Evolutionary conservation across 2,888 invertebrate species (phyloP), one percentile per base, ranked within the genome.

Genomic region (Nineta flava): DNA sequence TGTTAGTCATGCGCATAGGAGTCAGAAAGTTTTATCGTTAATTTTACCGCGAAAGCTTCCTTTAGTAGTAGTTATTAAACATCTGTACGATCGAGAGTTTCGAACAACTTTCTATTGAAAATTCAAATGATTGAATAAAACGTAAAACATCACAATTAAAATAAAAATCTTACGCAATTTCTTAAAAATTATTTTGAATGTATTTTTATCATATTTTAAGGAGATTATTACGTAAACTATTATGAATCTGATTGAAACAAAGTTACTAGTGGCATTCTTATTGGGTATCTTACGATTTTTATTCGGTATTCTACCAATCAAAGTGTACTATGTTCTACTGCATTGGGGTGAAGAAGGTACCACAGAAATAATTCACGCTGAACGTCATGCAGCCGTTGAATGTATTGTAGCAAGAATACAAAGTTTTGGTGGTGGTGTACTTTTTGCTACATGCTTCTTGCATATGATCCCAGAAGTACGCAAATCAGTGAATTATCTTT

Each of bases 401-500:
- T 63, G 63, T 53, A 58, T 57, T 38, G 57, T 68, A 41, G 65
- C 64, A 16, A 54, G 66, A 46, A 62, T 71, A 48, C 68, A 68
- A 55, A 64, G 71, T 43, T 73, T 75, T 55, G 74, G 75, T 16
- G 74, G 74, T 9, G 75, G 75, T 9, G 73, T 75, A 3, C 61
- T 76, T n/a, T 65, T 76, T 49, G 73, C 74, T 31, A 75, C 75
- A 2, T 72, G 73, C 52, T 73, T 75, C 55, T 62, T 73, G n/a
- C 75, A 75, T 57, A 71, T 75, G 69, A 68, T 75, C 57, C 71
- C 74, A 2, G 74, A 74, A 59, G 71, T 73, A 2, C 64, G 70
- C 50, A 65, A 66, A 46, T 65, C 67, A 9, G 61, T 72, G 50
- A 62, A 65, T 42, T 58, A 60, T 31, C 54, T 67, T n/a, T 64